Conservation (phyloP, 2,888 invertebrate species). For the Folsomia candida region DNA sequence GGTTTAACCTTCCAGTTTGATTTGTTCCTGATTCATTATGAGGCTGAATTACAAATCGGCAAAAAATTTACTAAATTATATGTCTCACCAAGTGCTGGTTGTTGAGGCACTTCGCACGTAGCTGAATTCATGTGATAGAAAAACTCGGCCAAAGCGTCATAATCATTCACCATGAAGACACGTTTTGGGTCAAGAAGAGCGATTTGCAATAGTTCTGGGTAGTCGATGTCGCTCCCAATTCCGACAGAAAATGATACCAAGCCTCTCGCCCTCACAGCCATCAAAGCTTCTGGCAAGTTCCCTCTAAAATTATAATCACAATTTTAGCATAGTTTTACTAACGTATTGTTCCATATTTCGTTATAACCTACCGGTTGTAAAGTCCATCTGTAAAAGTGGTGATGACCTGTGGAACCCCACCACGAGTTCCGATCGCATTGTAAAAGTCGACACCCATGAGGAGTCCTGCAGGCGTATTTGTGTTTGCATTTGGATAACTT, state of each 20-base stretch:
- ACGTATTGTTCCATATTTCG: not conserved
- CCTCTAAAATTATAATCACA: not conserved
- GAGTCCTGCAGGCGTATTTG: conserved; percentile 26
- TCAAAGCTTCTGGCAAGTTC: not conserved
- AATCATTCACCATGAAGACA: conserved; percentile 20
- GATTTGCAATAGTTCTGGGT: conserved; percentile 24
- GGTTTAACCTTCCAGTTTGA: conserved; percentile 18
- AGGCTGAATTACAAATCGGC: not conserved
- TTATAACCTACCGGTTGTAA: conserved; percentile 5
- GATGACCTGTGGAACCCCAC: conserved; percentile 28
- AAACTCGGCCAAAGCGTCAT: conserved; percentile 28
- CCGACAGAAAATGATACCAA: conserved; percentile 34
- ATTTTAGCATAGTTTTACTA: not conserved
- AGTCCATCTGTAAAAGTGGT: conserved; percentile 31
- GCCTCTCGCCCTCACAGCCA: not conserved
- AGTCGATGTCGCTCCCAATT: conserved; percentile 18
- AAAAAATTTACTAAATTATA: not conserved
- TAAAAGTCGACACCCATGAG: conserved; percentile 11
- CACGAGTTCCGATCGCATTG: not conserved
- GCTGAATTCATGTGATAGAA: conserved; percentile 24
- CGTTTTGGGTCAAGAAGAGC: conserved; percentile 17
- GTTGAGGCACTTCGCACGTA: conserved; percentile 34
- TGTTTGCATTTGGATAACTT: conserved; percentile 13
- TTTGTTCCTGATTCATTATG: not conserved
- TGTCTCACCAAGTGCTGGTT: conserved; percentile 20